Conservation (phyloP, 2,888 invertebrate genomes). For the Xestia ashworthii region DNA sequence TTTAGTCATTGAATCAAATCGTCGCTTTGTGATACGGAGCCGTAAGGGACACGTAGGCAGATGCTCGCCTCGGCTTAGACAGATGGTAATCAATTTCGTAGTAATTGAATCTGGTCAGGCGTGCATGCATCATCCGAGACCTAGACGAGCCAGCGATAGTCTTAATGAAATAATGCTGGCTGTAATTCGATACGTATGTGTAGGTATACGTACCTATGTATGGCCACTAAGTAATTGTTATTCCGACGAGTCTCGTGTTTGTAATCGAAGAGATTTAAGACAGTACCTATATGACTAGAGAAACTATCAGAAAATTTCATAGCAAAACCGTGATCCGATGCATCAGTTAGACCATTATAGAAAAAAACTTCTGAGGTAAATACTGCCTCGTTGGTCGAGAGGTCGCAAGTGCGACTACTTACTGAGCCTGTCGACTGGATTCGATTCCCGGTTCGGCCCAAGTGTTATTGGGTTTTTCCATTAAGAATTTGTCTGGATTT, state of each 20-base stretch:
- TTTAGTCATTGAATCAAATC: conserved; percentile 51
- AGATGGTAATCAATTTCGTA: conserved; percentile 84
- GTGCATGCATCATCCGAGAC: conserved; percentile 80
- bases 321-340: background rate
- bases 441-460: background rate
- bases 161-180: conserved; percentile 79
- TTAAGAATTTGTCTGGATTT: background rate
- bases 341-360: background rate
- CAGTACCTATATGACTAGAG: background rate
- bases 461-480: background rate
- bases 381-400: background rate
- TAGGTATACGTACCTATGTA: background rate
- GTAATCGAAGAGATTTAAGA: background rate
- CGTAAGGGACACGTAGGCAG: conserved; percentile 66
- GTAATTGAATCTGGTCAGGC: conserved; percentile 86
- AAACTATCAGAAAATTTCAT: background rate
- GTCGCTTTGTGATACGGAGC: conserved; percentile 51
- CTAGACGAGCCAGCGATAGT: conserved; percentile 70
- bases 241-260: conserved; percentile 9
- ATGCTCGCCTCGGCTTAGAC: conserved; percentile 78
- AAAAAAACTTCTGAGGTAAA: background rate
- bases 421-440: background rate
- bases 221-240: conserved; percentile 28
- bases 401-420: background rate
- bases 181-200: conserved; percentile 76